Base-by-base conservation (phyloP, 2,113 vertebrate genomes). In the Lophotis ruficrista region DNA sequence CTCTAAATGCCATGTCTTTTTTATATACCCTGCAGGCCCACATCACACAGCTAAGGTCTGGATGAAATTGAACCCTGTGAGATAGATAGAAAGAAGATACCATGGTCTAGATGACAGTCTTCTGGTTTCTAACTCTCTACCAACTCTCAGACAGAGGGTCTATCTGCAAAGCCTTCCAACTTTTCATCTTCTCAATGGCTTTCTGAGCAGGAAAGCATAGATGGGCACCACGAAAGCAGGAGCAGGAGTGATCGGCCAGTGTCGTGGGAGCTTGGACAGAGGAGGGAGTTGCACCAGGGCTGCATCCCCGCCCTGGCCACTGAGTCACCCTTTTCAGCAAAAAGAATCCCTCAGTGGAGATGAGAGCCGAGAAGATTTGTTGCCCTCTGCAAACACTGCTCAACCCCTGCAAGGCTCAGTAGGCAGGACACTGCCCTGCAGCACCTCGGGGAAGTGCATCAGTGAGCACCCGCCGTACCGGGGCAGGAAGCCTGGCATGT, bases 381-480 rank as follows among this genome's bases (percentile, higher is more conserved):
- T 66, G 13, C 4, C 10, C 25, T 7, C 24, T 73, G 66, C 58
- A 70, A 54, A 69, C 62, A 7, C 43, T 45, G 16, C 43, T 82
- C 43, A 25, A 4, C 3, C 7, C 5, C 12, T 27, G n/a, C 50
- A 45, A 58, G 31, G 27, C 23, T 57, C 21, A 18, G 30, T 3
- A 14, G 73, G 25, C 14, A 65, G 51, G 9, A 37, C 5, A 3
- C 10, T 65, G 65, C 18, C 24, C 58, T 53, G 50, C 54, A 78
- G 56, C 17, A 61, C 38, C 30, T 27, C 3, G 9, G 38, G 27
- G 41, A 79, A 78, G 21, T 9, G 5, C 47, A 38, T 18, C 0
- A 0, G 5, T 28, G 24, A 92, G 41, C 45, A 57, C 18, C 35
- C 30, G 14, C 50, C 1, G 0, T 48, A 48, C 43, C 5, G 4